Conservation (phyloP, 1,140 invertebrate genomes). For the Solenopsis fugax region DNA sequence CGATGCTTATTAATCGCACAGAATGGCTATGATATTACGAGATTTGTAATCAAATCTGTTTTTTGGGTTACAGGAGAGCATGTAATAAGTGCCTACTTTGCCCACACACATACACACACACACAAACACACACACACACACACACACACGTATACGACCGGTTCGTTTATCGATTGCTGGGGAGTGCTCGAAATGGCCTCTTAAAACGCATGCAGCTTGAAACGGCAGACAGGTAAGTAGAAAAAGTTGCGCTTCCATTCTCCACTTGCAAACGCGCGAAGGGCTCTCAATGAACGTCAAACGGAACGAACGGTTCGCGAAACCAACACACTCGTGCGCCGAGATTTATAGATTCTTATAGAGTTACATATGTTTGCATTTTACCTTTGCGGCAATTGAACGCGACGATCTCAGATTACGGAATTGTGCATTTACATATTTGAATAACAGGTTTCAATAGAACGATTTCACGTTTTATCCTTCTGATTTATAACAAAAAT, state of each 20-base stretch:
- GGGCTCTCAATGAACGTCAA: conserved; percentile 48
- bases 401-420: not conserved
- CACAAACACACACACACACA: no score
- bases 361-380: conserved; percentile 5
- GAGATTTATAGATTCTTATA: conserved; percentile 14
- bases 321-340: conserved; percentile 9
- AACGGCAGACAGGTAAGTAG: conserved; percentile 16
- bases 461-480: not conserved
- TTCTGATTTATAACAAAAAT: not conserved
- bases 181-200: conserved; percentile 23
- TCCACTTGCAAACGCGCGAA: conserved; percentile 18
- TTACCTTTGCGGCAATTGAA: conserved; percentile 10
- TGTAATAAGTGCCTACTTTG: conserved; percentile 33
- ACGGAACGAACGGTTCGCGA: conserved; percentile 7
- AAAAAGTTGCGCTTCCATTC: conserved; percentile 48
- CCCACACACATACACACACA: not conserved
- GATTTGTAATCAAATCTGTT: conserved; percentile 16
- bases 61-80: not conserved
- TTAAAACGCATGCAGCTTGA: conserved; percentile 21
- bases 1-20: conserved; percentile 11
- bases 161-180: not conserved
- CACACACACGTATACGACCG: not conserved
- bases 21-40: conserved; percentile 10
- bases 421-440: not conserved
- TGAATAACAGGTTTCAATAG: conserved; percentile 13